Conservation (phyloP, 2,888 invertebrate species). For the Anarsia innoxiella region DNA sequence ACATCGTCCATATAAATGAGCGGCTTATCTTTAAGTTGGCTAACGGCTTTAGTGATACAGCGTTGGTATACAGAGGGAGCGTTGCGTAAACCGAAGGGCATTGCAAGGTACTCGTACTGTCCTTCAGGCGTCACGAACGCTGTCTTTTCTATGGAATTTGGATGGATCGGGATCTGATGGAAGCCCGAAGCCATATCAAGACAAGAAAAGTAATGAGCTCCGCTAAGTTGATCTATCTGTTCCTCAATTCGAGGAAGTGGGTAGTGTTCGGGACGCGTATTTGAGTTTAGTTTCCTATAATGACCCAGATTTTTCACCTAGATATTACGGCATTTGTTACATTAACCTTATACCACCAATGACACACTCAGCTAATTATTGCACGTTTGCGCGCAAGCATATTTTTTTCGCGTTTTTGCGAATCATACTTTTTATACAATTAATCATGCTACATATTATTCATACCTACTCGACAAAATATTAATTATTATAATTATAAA, state of each 20-base stretch:
- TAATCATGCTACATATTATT: too few species aligned
- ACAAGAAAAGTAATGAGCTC: constrained; percentile 19
- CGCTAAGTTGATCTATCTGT: constrained; percentile 1
- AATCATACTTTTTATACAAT: too few species aligned
- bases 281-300: not conserved
- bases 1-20: constrained; percentile 21
- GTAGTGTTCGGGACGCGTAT: constrained; percentile 1
- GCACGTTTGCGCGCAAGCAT: too few species aligned
- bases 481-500: too few species aligned
- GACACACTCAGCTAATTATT: too few species aligned
- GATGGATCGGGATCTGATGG: constrained; percentile 23
- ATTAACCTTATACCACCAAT: too few species aligned
- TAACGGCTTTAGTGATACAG: constrained; percentile 23
- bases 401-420: too few species aligned
- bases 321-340: too few species aligned
- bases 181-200: constrained; percentile 26
- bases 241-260: constrained; percentile 1
- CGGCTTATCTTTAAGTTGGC: constrained; percentile 7
- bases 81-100: constrained; percentile 5
- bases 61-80: not conserved
- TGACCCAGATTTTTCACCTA: too few species aligned
- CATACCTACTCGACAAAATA: too few species aligned
- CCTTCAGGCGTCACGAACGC: constrained; percentile 15
- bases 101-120: constrained; percentile 4
- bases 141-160: constrained; percentile 17